These are phyloP conservation scores for Matsumurasca onukii DNA, from an alignment of 1,140 invertebrate genomes.

Conservation along the genomic window DNA sequence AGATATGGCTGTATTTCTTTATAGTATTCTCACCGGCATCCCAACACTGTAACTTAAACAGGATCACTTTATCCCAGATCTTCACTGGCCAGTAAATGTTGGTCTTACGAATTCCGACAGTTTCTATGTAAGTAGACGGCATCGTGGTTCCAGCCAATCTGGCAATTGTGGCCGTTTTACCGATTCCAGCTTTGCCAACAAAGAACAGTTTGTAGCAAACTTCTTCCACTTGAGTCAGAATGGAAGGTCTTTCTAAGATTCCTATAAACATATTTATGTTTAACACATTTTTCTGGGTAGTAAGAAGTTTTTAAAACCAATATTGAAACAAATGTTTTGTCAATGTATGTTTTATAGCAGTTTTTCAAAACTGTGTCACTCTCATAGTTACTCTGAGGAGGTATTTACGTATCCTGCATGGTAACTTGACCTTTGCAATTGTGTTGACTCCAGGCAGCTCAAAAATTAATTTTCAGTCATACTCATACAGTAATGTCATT, in stretches of 20 bases:
- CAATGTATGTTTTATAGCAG: too few relatives aligned
- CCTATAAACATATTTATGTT: constrained; percentile 47
- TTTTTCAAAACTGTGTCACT: too few relatives aligned
- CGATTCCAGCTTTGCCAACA: constrained; percentile 56
- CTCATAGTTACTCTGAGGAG: too few relatives aligned
- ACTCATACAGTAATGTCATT: too few relatives aligned
- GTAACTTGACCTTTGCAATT: too few relatives aligned
- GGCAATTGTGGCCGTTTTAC: constrained; percentile 57
- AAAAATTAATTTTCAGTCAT: too few relatives aligned
- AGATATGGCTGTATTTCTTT: constrained; percentile 61
- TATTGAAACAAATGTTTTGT: too few relatives aligned
- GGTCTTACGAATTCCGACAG: constrained; percentile 58
- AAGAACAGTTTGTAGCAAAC: constrained; percentile 61
- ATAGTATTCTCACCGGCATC: constrained; percentile 58
- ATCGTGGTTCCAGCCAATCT: constrained; percentile 51
- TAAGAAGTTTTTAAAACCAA: too few relatives aligned
- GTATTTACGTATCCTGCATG: too few relatives aligned
- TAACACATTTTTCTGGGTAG: too few relatives aligned
- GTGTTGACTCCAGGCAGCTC: too few relatives aligned
- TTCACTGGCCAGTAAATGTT: constrained; percentile 61
- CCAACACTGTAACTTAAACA: constrained; percentile 62
- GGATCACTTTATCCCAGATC: constrained; percentile 55
- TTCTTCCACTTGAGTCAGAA: constrained; percentile 54
- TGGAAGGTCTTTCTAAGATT: constrained; percentile 55
- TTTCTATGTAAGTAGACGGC: constrained; percentile 52